Base-by-base conservation (phyloP, 92 coral and sea anemone species). In the Metridium senile region DNA sequence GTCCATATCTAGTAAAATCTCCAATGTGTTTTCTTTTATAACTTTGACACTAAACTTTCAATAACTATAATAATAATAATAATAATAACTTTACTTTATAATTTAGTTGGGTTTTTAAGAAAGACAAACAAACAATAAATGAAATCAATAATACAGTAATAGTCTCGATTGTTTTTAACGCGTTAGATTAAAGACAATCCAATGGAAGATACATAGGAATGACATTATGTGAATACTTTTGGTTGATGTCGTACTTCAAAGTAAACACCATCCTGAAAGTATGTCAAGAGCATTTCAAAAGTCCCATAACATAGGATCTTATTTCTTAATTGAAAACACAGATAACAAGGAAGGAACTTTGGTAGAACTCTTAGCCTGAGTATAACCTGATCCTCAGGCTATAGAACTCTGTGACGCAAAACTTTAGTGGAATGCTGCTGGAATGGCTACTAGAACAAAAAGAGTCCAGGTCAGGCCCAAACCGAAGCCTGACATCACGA, bases 251-350 rank as follows among this genome's bases (percentile, higher is more conserved):
- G 22, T 31, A 63, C 69, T 63, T 29, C 69, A 73, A 20, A 17
- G 51, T 32, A 57, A 73, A 72, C 35, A 72, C 62, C 32, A 58
- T 56, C 1, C 16, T 21, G 11, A 19, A 58, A 56, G 4, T 26
- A 58, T 73, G 68, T 58, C 58, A 73, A 73, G 56, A 33, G 26
- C 45, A 73, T 39, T 1, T 73, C 9, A 54, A 43, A 30, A 51
- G 64, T 33, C 18, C 1, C 31, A 58, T 72, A 49, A 32, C 76
- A 73, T 33, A 57, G 64, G 68, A 58, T 73, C 78, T 28, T 19
- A 34, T 73, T 58, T 21, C 78, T 1, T 73, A 73, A 73, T 73
- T 73, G 61, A 57, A 58, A 73, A 58, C 28, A 29, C 68, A 73
- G 68, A 72, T 1, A 49, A 33, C 54, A 68, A 46, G 31, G 76